Evolutionary conservation across 2,797 vertebrate genomes (phyloP).

Genomic region (Myotis myotis): DNA sequence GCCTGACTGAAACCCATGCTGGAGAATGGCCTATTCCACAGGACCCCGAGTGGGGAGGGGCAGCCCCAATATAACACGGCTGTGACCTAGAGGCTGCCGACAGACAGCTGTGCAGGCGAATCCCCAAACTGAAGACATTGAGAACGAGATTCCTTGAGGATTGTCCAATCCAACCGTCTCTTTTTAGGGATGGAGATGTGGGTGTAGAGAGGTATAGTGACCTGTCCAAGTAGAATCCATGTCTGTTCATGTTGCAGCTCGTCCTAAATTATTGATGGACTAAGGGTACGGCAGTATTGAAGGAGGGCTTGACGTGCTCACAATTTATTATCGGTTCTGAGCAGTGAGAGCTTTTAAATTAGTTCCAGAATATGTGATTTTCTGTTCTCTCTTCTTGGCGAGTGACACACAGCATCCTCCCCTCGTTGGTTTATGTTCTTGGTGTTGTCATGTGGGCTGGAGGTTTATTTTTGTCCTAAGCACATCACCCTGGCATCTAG

Average conservation of each 20-base stretch:
- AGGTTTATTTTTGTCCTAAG: conserved; percentile 51
- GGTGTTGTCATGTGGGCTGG: background rate
- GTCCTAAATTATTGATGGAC: background rate
- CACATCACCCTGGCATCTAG: background rate
- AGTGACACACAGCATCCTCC: background rate
- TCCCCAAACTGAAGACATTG: background rate
- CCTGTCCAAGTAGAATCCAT: background rate
- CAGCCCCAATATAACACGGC: background rate
- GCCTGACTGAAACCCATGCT: background rate
- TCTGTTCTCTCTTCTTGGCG: background rate
- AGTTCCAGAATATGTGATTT: background rate
- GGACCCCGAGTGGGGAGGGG: background rate
- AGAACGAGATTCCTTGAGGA: background rate
- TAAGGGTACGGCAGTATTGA: background rate
- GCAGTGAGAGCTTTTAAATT: background rate
- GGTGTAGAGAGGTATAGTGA: background rate
- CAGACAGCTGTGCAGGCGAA: background rate
- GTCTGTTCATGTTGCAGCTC: background rate
- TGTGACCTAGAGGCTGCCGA: background rate
- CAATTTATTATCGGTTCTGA: background rate
- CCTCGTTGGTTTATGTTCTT: background rate
- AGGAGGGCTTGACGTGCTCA: background rate
- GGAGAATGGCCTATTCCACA: background rate
- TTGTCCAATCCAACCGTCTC: background rate
- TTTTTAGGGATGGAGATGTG: background rate